A percentile compares a stretch with the other conserved stretches of the same genome.
These are phyloP conservation scores for Lasius platythorax DNA, from an alignment of 2,888 invertebrate species.

Conservation along the genomic window DNA sequence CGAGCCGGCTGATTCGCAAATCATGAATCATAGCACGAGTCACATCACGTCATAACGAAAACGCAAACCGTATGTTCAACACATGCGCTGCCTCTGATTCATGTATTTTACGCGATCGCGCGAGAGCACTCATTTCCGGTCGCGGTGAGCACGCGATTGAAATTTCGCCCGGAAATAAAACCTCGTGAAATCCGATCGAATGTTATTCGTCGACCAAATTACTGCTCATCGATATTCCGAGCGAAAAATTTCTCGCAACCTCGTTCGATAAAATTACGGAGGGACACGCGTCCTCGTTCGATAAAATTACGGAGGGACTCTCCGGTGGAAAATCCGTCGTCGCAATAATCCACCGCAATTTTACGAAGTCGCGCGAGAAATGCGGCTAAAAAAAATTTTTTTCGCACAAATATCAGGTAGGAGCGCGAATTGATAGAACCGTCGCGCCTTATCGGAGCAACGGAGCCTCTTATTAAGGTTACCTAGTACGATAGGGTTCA, in stretches of 20 bases:
- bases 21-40: slow-evolving; percentile 67
- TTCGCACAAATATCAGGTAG: neutral
- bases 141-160: slow-evolving; percentile 13
- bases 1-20: slow-evolving; percentile 50
- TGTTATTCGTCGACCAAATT: neutral
- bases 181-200: neutral
- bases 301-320: slow-evolving; percentile 11
- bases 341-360: neutral
- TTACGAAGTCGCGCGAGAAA: neutral
- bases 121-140: slow-evolving; percentile 33
- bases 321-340: neutral
- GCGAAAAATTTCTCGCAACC: neutral
- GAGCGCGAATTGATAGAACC: neutral
- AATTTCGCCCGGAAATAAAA: slow-evolving; percentile 11
- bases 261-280: neutral
- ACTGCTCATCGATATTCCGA: slow-evolving; percentile 23
- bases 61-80: slow-evolving; percentile 30
- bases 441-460: neutral
- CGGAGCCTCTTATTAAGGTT: neutral
- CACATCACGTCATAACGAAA: slow-evolving; percentile 50
- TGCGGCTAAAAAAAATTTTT: neutral
- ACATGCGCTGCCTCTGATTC: slow-evolving; percentile 60
- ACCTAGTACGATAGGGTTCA: neutral
- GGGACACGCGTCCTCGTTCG: slow-evolving; percentile 30
- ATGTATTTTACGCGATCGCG: slow-evolving; percentile 41